Percentiles rank a stretch among this genome's conserved stretches.
These are phyloP conservation scores for Drosophila meridionalis DNA, from an alignment of 2,888 invertebrate genomes.

Conservation along the genomic window DNA sequence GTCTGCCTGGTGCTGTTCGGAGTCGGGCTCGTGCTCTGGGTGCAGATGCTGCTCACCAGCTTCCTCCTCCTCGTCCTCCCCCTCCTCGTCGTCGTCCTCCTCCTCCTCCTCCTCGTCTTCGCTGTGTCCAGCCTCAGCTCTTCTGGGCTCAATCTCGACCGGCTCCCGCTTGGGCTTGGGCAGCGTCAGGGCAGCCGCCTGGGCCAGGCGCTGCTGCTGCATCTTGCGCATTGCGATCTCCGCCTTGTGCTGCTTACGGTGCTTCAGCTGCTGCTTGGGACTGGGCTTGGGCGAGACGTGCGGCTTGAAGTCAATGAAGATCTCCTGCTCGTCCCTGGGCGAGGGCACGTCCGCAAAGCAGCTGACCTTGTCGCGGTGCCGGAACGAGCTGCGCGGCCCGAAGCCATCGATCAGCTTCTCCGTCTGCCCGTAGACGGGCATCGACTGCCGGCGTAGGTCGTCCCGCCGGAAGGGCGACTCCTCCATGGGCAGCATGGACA, in stretches of 20 bases:
- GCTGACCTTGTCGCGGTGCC: conserved; percentile 69
- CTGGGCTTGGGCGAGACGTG: conserved; percentile 88
- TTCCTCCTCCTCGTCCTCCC: conserved; percentile 34
- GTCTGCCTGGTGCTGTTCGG: conserved; percentile 52
- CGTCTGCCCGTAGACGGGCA: conserved; percentile 80
- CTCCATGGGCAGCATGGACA: conserved; percentile 74
- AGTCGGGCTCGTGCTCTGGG: conserved; percentile 39
- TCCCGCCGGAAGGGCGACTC: conserved; percentile 78
- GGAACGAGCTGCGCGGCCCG: conserved; percentile 71
- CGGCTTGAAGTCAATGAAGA: conserved; percentile 95
- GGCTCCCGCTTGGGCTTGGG: conserved; percentile 63
- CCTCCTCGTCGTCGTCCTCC: conserved; percentile 50
- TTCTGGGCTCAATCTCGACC: conserved; percentile 60
- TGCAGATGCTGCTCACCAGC: conserved; percentile 19
- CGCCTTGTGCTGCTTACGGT: conserved; percentile 90
- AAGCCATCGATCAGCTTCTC: conserved; percentile 80
- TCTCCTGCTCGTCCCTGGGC: conserved; percentile 89
- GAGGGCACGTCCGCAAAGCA: conserved; percentile 49
- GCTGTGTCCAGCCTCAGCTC: conserved; percentile 57
- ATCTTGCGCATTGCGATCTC: conserved; percentile 85
- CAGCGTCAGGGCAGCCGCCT: conserved; percentile 68
- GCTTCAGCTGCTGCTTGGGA: conserved; percentile 86
- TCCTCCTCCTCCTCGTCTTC: conserved; percentile 59
- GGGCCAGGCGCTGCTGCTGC: conserved; percentile 86
- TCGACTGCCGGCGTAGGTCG: conserved; percentile 80